Evolutionary conservation across 2,888 invertebrate species (phyloP).

Genomic region (Agrochola macilenta): DNA sequence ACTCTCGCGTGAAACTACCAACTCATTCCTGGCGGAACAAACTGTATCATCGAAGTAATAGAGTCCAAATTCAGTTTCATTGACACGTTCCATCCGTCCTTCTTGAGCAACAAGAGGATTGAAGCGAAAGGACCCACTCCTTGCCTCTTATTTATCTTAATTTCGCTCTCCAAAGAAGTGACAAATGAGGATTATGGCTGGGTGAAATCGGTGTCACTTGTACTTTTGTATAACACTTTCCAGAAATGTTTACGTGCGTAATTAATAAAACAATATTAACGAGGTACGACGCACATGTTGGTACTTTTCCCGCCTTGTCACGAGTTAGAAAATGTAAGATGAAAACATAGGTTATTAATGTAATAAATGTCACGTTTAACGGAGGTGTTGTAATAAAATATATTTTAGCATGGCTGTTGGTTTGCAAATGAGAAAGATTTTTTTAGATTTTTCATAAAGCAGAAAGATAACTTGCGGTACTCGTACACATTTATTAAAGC

Average conservation of each 20-base stretch:
- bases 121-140: slow-evolving; percentile 87
- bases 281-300: slow-evolving; percentile 46
- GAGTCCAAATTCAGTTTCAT: slow-evolving; percentile 74
- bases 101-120: slow-evolving; percentile 71
- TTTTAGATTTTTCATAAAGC: slow-evolving; percentile 40
- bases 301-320: slow-evolving; percentile 57
- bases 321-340: slow-evolving; percentile 56
- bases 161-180: slow-evolving; percentile 85
- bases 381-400: slow-evolving; percentile 39
- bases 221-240: slow-evolving; percentile 72
- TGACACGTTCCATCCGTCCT: slow-evolving; percentile 71
- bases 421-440: slow-evolving; percentile 47
- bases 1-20: slow-evolving; percentile 83
- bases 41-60: slow-evolving; percentile 76
- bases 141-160: slow-evolving; percentile 89
- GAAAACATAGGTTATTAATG: slow-evolving; percentile 58
- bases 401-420: slow-evolving; percentile 34
- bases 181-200: slow-evolving; percentile 84
- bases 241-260: slow-evolving; percentile 67
- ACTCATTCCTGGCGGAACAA: slow-evolving; percentile 76
- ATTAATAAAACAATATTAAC: slow-evolving; percentile 66
- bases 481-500: slow-evolving; percentile 54
- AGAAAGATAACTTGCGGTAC: slow-evolving; percentile 39
- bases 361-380: slow-evolving; percentile 60
- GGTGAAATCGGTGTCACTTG: slow-evolving; percentile 79